These are phyloP conservation scores for Tenthredo mesomela DNA, from an alignment of 2,888 invertebrate genomes.

Conservation along the genomic window DNA sequence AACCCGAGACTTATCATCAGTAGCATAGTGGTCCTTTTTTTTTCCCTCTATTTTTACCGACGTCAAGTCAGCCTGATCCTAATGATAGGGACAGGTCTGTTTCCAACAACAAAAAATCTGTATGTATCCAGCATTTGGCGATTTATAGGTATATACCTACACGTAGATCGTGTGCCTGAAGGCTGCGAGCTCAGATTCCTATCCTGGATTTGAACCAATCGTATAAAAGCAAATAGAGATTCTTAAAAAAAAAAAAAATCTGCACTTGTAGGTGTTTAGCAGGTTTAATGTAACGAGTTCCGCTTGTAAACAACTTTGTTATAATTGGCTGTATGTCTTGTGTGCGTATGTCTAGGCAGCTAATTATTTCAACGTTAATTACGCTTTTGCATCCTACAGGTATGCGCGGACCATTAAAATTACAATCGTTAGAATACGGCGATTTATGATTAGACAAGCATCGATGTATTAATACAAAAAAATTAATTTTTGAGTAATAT, in stretches of 20 bases:
- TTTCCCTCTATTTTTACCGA: not conserved
- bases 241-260: not conserved
- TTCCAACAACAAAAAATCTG: not conserved
- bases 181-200: no score
- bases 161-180: no score
- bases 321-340: not conserved
- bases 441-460: not conserved
- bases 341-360: not conserved
- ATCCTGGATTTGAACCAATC: not conserved
- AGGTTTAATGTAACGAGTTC: not conserved
- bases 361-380: not conserved
- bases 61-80: constrained; percentile 8
- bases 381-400: not conserved
- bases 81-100: not conserved
- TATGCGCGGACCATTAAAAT: not conserved
- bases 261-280: not conserved
- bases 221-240: not conserved
- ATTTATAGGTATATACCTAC: no score
- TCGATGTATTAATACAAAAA: not conserved
- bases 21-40: not conserved
- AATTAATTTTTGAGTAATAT: not conserved
- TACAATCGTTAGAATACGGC: not conserved
- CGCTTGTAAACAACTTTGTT: not conserved
- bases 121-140: not conserved
- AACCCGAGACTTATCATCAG: not conserved